Percentiles rank a stretch among this genome's conserved stretches.
Evolutionary conservation across 2,888 invertebrate genomes (phyloP).

Genomic region (Mechanitis messenoides): DNA sequence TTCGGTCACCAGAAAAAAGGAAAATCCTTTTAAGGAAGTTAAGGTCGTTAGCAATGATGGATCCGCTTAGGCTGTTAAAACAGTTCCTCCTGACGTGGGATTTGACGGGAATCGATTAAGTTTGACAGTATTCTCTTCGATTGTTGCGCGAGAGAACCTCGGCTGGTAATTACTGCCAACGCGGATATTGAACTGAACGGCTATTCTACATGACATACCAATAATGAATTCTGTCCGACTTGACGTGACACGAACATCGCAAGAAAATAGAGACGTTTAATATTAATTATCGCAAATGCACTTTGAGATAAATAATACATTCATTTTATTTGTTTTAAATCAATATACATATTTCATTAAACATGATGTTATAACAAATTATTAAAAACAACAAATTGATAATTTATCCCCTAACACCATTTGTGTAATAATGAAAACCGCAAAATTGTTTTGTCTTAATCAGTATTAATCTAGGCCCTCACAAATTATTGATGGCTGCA

Average conservation of each 20-base stretch:
- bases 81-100: constrained; percentile 43
- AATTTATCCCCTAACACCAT: background rate
- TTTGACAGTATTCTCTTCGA: constrained; percentile 62
- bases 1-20: constrained; percentile 19
- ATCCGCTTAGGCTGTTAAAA: constrained; percentile 39
- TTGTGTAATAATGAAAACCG: constrained; percentile 11
- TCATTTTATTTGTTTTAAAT: too few species aligned
- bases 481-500: constrained; percentile 65
- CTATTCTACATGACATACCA: constrained; percentile 53
- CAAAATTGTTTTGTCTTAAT: constrained; percentile 53
- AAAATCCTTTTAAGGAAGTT: constrained; percentile 22
- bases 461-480: constrained; percentile 60
- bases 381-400: constrained; percentile 1
- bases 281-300: constrained; percentile 45
- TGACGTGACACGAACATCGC: constrained; percentile 52
- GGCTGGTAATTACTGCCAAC: constrained; percentile 53
- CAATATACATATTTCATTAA: too few species aligned
- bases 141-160: constrained; percentile 54
- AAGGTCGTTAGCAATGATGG: constrained; percentile 27
- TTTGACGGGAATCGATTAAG: constrained; percentile 67
- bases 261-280: constrained; percentile 46
- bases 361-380: background rate
- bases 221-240: constrained; percentile 67
- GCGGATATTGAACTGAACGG: constrained; percentile 44
- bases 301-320: background rate